Percentiles rank a stretch among this genome's conserved stretches.
Evolutionary conservation across 2,113 vertebrate species (phyloP).

Genomic region (Columbina picui): DNA sequence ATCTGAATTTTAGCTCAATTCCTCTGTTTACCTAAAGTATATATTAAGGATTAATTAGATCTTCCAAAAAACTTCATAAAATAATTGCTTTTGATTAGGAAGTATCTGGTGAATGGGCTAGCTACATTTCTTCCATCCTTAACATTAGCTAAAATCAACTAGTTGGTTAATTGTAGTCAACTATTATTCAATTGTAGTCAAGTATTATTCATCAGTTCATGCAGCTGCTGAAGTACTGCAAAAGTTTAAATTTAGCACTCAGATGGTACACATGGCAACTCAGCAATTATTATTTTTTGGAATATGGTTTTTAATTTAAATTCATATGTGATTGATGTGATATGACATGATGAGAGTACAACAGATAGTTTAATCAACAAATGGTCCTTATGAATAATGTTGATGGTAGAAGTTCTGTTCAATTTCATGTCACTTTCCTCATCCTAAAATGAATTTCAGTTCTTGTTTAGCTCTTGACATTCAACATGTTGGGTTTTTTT

Average conservation of each 20-base stretch:
- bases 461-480: conserved; percentile 31
- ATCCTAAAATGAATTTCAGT: conserved; percentile 44
- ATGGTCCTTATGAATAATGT: conserved; percentile 48
- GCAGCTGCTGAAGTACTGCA: conserved; percentile 53
- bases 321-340: conserved; percentile 61
- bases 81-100: conserved; percentile 23
- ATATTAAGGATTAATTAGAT: conserved; percentile 8
- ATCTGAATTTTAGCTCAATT: background rate
- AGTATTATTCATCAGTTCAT: conserved; percentile 63
- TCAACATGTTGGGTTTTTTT: background rate
- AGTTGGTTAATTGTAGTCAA: conserved; percentile 50
- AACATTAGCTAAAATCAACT: conserved; percentile 36
- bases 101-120: background rate
- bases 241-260: conserved; percentile 68
- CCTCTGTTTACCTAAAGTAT: background rate
- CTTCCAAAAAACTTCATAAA: background rate
- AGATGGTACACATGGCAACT: conserved; percentile 24
- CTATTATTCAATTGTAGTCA: conserved; percentile 60
- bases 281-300: conserved; percentile 61
- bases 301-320: conserved; percentile 68
- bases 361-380: conserved; percentile 74
- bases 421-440: conserved; percentile 56
- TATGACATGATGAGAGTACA: conserved; percentile 48
- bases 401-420: conserved; percentile 55
- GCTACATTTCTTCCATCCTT: background rate